Conservation (phyloP, 2,113 vertebrate genomes). For the Solea senegalensis region DNA sequence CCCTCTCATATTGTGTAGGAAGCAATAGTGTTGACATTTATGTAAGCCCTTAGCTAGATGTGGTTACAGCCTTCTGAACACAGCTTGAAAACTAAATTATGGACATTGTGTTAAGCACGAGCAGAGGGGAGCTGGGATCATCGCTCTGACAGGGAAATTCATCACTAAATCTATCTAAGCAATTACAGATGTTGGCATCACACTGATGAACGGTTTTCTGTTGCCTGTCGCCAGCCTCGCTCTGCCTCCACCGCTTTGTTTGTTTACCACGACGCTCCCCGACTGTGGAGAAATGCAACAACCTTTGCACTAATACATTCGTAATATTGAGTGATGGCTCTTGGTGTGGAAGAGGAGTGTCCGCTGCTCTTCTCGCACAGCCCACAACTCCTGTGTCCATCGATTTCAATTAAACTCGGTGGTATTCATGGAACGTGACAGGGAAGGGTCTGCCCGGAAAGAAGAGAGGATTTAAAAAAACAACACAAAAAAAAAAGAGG, state of each 20-base stretch:
- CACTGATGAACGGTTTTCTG: slow-evolving; percentile 26
- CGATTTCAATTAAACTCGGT: slow-evolving; percentile 57
- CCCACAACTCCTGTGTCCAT: slow-evolving; percentile 62
- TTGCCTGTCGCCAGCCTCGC: not conserved
- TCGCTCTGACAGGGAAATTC: slow-evolving; percentile 39
- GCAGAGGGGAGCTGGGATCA: slow-evolving; percentile 33
- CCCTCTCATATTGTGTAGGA: slow-evolving; percentile 26
- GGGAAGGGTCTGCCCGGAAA: slow-evolving; percentile 22
- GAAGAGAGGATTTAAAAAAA: slow-evolving; percentile 2
- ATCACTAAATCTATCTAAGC: slow-evolving; percentile 52
- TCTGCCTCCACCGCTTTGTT: slow-evolving; percentile 29
- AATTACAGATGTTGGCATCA: slow-evolving; percentile 48
- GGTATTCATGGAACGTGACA: slow-evolving; percentile 45
- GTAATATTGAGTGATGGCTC: slow-evolving; percentile 77
- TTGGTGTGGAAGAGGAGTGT: slow-evolving; percentile 68
- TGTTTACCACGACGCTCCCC: slow-evolving; percentile 51
- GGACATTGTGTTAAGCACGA: slow-evolving; percentile 34
- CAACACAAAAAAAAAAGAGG: not conserved
- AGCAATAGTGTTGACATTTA: slow-evolving; percentile 38
- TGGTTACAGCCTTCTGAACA: slow-evolving; percentile 45
- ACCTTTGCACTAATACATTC: slow-evolving; percentile 76
- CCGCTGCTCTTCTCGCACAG: slow-evolving; percentile 48
- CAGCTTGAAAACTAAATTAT: slow-evolving; percentile 37
- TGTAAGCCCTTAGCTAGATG: slow-evolving; percentile 50
- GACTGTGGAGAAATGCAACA: slow-evolving; percentile 64